Conservation (phyloP, 1,140 invertebrate genomes). For the Cyrtorhinus lividipennis region DNA sequence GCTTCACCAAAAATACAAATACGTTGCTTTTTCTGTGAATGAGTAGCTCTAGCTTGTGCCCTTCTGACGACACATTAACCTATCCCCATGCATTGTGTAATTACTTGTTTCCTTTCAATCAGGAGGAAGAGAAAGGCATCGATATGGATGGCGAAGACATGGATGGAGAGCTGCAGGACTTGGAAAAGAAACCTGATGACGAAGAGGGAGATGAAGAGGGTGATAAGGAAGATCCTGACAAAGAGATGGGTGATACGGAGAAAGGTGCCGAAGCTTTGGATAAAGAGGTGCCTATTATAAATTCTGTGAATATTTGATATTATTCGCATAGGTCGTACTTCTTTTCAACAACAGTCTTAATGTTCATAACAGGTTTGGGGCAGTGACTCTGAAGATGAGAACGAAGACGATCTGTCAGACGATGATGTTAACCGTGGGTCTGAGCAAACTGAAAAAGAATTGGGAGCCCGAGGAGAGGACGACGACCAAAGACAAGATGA, state of each 20-base stretch:
- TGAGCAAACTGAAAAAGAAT: constrained; percentile 35
- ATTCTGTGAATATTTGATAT: not conserved
- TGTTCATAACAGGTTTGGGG: constrained; percentile 50
- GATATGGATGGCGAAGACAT: constrained; percentile 92
- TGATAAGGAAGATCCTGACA: constrained; percentile 60
- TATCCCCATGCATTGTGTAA: too few relatives aligned
- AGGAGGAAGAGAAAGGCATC: constrained; percentile 83
- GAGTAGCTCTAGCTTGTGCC: too few relatives aligned
- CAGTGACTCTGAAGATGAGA: constrained; percentile 57
- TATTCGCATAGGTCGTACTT: not conserved
- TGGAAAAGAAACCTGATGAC: constrained; percentile 50
- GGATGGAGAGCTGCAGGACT: constrained; percentile 68
- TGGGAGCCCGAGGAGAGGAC: constrained; percentile 38
- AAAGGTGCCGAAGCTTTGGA: constrained; percentile 62
- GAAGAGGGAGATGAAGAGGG: constrained; percentile 49
- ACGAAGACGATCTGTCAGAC: constrained; percentile 42
- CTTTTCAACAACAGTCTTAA: not conserved
- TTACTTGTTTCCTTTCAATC: constrained; percentile 16
- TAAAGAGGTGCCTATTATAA: constrained; percentile 30
- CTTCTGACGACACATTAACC: too few relatives aligned
- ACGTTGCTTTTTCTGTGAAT: too few relatives aligned
- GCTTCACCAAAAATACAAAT: not conserved
- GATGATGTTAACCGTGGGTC: constrained; percentile 37
- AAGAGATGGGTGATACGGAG: constrained; percentile 90
- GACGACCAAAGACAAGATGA: constrained; percentile 35